Conservation (phyloP, 2,113 vertebrate species). For the Caloenas nicobarica region DNA sequence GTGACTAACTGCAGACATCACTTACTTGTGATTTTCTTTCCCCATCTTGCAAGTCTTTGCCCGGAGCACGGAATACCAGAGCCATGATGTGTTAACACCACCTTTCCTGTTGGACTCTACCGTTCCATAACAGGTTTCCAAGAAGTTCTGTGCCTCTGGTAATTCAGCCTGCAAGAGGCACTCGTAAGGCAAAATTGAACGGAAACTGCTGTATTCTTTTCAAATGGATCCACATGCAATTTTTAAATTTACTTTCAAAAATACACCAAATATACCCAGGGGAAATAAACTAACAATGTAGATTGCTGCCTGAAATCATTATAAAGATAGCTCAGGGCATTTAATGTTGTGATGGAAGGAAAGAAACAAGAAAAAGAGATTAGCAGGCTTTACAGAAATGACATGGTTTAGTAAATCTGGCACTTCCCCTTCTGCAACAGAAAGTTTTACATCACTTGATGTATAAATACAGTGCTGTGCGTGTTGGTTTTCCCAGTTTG, state of each 20-base stretch:
- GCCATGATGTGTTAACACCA: neutral
- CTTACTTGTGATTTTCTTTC: neutral
- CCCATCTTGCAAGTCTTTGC: neutral
- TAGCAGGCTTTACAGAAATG: neutral
- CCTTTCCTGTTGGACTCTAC: slow-evolving; percentile 23
- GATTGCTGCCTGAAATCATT: slow-evolving; percentile 27
- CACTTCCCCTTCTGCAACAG: neutral
- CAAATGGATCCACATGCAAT: neutral
- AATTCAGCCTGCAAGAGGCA: neutral
- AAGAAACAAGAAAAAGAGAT: neutral
- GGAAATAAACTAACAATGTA: slow-evolving; percentile 22
- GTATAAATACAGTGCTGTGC: neutral
- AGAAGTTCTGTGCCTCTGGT: neutral
- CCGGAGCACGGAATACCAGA: slow-evolving; percentile 34
- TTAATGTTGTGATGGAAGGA: neutral
- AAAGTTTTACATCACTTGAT: neutral
- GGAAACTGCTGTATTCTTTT: neutral
- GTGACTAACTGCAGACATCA: slow-evolving; percentile 14
- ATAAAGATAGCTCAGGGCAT: neutral
- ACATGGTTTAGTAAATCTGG: neutral
- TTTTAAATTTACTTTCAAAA: slow-evolving; percentile 20
- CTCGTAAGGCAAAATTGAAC: neutral
- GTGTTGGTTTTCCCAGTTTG: neutral
- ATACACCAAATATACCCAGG: neutral
- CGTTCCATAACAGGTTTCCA: neutral